Percentiles rank a stretch among this genome's conserved stretches.
These are phyloP conservation scores for Tragelaphus buxtoni DNA, from an alignment of 2,113 vertebrate species.

Conservation along the genomic window DNA sequence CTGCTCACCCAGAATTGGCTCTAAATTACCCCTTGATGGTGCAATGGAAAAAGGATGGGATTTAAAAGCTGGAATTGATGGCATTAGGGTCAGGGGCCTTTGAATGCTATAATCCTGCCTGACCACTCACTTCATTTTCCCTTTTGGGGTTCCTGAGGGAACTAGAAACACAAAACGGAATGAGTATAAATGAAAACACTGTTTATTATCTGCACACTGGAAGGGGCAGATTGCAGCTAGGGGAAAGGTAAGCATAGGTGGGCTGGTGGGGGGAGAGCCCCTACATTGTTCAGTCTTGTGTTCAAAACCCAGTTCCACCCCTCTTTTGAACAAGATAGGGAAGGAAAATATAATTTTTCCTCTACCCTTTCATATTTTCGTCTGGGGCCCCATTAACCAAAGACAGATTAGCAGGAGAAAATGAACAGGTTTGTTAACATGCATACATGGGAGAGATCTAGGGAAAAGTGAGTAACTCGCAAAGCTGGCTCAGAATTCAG, in stretches of 20 bases:
- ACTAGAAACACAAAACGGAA: background rate
- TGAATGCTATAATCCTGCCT: background rate
- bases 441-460: background rate
- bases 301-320: background rate
- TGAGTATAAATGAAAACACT: background rate
- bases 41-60: background rate
- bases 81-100: background rate
- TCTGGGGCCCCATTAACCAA: background rate
- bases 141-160: background rate
- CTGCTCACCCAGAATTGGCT: background rate
- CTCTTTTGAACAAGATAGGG: background rate
- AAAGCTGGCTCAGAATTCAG: background rate
- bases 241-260: background rate
- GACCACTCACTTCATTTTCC: background rate
- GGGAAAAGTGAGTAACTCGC: background rate
- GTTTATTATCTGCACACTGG: background rate
- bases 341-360: background rate
- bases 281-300: background rate
- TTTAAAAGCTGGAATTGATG: background rate
- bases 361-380: background rate
- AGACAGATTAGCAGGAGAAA: background rate
- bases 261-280: background rate
- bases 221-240: background rate
- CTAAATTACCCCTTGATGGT: background rate
- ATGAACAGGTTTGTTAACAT: background rate